Evolutionary conservation across 2,113 vertebrate species (phyloP).

Genomic region (Podiceps cristatus): DNA sequence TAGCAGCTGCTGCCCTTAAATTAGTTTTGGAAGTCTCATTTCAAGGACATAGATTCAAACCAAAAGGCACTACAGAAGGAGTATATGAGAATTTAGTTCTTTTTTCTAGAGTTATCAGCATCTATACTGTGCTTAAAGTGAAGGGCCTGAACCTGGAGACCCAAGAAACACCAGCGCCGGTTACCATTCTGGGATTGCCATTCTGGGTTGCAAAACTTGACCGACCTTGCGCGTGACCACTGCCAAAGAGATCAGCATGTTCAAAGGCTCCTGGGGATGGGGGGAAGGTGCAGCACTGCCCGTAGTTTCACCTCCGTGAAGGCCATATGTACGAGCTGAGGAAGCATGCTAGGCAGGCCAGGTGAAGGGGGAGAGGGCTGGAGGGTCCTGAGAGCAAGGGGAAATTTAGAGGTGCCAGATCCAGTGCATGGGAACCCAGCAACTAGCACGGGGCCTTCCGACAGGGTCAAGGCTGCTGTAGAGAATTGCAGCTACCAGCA

Average conservation of each 20-base stretch:
- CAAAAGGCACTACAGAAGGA: neutral
- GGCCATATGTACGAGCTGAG: fast-evolving
- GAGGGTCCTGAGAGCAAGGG: neutral
- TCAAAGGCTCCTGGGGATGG: neutral
- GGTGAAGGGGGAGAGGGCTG: neutral
- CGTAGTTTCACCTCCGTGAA: neutral
- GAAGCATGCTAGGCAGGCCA: fast-evolving
- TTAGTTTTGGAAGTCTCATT: neutral
- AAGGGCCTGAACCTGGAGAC: neutral
- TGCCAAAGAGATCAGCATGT: neutral
- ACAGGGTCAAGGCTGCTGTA: neutral
- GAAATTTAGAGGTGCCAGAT: neutral
- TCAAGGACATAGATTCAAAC: neutral
- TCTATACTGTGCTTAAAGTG: fast-evolving
- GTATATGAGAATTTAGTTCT: neutral
- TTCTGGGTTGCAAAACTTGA: neutral
- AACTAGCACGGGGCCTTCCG: neutral
- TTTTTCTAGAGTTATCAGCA: neutral
- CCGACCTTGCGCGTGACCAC: fast-evolving
- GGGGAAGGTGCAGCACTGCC: neutral
- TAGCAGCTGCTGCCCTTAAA: neutral
- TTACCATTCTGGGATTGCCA: neutral
- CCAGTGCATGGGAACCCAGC: neutral
- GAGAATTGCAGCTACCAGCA: neutral
- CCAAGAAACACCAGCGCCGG: neutral